Conservation (phyloP, 2,113 vertebrate species). For the Corythoichthys intestinalis region DNA sequence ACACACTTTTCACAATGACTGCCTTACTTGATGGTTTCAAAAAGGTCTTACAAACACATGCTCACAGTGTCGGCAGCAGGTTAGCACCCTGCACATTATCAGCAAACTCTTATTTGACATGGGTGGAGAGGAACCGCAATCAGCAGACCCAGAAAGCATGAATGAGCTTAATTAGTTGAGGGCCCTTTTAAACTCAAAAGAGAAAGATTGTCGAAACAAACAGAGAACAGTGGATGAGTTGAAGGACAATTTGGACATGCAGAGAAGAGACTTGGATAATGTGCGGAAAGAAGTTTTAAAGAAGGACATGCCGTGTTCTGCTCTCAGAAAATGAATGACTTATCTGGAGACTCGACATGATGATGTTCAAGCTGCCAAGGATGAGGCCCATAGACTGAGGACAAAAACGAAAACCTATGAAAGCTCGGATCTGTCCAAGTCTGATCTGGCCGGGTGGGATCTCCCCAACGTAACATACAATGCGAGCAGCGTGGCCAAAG, state of each 20-base stretch:
- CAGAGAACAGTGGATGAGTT: conserved; percentile 77
- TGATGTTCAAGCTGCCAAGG: conserved; percentile 79
- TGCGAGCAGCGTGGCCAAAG: conserved; percentile 21
- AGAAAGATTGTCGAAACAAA: conserved; percentile 81
- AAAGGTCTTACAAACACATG: conserved; percentile 88
- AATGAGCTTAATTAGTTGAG: conserved; percentile 85
- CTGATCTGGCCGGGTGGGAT: conserved; percentile 52
- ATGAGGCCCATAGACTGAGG: conserved; percentile 79
- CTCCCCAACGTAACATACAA: conserved; percentile 62
- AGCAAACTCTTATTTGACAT: conserved; percentile 89
- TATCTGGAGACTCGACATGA: conserved; percentile 86
- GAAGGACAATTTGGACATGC: conserved; percentile 79
- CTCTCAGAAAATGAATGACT: conserved; percentile 91
- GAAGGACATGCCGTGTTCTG: conserved; percentile 83
- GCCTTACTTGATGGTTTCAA: conserved; percentile 91
- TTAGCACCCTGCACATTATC: conserved; percentile 87
- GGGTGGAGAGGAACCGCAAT: conserved; percentile 73
- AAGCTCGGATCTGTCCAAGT: conserved; percentile 45
- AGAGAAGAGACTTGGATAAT: conserved; percentile 79
- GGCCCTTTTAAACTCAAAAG: conserved; percentile 79
- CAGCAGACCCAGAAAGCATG: conserved; percentile 83
- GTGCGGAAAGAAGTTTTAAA: conserved; percentile 77
- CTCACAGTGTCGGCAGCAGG: conserved; percentile 91
- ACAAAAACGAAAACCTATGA: conserved; percentile 84
- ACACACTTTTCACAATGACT: conserved; percentile 87